phyloP scores from a whole-genome alignment of 2,113 vertebrate genomes.

The Elgaria multicarinata region DNA sequence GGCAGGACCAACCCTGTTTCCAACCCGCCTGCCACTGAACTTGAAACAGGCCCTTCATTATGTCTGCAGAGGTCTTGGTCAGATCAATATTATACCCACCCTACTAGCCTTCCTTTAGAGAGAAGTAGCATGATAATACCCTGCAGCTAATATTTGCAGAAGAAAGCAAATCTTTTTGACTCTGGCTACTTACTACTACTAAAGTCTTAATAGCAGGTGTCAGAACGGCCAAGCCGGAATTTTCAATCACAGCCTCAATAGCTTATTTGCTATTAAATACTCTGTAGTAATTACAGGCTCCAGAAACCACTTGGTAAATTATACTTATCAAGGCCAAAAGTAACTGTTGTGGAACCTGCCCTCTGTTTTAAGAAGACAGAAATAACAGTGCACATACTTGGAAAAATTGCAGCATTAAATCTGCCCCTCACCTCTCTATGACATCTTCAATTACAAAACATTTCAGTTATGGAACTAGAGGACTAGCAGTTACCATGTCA shows the following conservation, averaged over 20 bases:
- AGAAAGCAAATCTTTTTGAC: slow-evolving; percentile 36
- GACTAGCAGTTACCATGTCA: not conserved
- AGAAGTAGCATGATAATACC: not conserved
- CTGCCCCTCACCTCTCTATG: not conserved
- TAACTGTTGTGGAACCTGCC: slow-evolving; percentile 33
- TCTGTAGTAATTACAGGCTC: slow-evolving; percentile 39
- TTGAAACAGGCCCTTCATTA: not conserved
- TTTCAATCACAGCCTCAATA: slow-evolving; percentile 25
- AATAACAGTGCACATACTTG: slow-evolving; percentile 1
- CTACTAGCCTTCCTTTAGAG: not conserved
- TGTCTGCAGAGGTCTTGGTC: not conserved
- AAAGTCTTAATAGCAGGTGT: slow-evolving; percentile 24
- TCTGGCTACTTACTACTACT: not conserved
- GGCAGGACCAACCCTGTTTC: not conserved
- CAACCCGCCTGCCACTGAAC: not conserved
- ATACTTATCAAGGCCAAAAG: slow-evolving; percentile 32
- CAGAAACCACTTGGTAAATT: not conserved
- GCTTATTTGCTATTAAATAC: slow-evolving; percentile 57
- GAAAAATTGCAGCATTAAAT: not conserved
- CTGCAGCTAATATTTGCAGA: not conserved
- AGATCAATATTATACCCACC: not conserved
- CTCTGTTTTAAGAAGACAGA: slow-evolving; percentile 36
- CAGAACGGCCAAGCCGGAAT: slow-evolving; percentile 5
- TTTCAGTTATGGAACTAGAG: not conserved
- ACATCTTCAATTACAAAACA: not conserved